phyloP scores from a whole-genome alignment of 2,797 vertebrate genomes.

The Adelosebastes latens region DNA sequence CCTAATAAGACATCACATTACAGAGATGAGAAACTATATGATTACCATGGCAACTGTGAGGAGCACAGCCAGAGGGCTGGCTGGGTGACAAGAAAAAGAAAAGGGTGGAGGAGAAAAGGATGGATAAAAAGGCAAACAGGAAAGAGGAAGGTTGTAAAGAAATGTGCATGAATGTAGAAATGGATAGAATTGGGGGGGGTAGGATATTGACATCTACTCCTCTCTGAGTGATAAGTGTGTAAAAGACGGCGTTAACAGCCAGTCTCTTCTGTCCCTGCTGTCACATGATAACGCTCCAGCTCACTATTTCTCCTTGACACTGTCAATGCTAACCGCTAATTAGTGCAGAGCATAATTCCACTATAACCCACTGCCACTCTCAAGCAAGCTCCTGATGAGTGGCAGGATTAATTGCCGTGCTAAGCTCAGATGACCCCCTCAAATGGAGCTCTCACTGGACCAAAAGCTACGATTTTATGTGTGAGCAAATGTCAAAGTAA shows the following conservation, averaged over 20 bases:
- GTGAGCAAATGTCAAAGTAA: constrained; percentile 42
- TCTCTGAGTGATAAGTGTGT: constrained; percentile 22
- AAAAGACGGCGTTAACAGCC: constrained; percentile 39
- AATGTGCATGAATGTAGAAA: constrained; percentile 50
- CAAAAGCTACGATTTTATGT: constrained; percentile 36
- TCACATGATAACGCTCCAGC: constrained; percentile 49
- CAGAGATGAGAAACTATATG: constrained; percentile 81
- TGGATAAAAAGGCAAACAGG: constrained; percentile 46
- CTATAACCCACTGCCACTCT: constrained; percentile 52
- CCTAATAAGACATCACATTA: constrained; percentile 85
- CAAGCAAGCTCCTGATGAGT: constrained; percentile 64
- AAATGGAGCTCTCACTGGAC: constrained; percentile 43
- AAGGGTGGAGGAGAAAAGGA: constrained; percentile 61
- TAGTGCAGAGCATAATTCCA: constrained; percentile 69
- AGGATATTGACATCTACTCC: constrained; percentile 35
- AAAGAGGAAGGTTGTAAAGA: constrained; percentile 52
- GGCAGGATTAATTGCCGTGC: constrained; percentile 77
- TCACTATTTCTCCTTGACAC: constrained; percentile 64
- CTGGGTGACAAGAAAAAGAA: constrained; percentile 67
- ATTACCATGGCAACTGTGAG: constrained; percentile 84
- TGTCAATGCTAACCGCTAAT: constrained; percentile 70
- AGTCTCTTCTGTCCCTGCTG: constrained; percentile 18
- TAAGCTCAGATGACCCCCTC: constrained; percentile 65
- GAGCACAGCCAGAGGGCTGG: constrained; percentile 75
- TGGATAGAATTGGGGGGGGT: not conserved